Conservation (phyloP, 2,113 vertebrate genomes). For the Ceratotherium simum region DNA sequence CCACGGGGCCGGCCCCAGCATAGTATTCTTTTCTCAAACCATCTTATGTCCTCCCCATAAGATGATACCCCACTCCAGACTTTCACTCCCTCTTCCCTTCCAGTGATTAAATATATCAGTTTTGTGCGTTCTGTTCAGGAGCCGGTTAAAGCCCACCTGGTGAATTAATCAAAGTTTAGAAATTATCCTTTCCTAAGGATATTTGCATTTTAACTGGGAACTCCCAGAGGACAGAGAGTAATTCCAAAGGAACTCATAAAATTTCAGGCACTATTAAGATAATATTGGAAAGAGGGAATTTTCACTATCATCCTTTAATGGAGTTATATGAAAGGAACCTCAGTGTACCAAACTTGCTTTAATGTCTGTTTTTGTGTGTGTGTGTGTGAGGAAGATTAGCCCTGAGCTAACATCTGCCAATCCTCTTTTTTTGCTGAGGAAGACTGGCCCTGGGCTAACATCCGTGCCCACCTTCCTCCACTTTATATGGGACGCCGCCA, state of each 20-base stretch:
- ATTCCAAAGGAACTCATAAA: constrained; percentile 49
- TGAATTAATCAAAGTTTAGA: constrained; percentile 23
- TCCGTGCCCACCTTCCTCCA: too few species aligned
- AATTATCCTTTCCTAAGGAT: background rate
- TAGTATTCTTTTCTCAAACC: background rate
- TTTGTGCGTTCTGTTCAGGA: constrained; percentile 3
- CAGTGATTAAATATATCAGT: background rate
- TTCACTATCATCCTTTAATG: constrained; percentile 39
- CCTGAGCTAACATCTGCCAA: too few species aligned
- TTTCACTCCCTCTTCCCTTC: background rate
- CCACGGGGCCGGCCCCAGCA: background rate
- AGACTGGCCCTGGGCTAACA: too few species aligned
- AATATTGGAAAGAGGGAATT: constrained; percentile 30
- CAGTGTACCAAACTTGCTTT: background rate
- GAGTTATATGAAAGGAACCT: background rate
- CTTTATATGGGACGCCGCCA: too few species aligned
- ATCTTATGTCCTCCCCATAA: background rate
- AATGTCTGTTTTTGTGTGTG: background rate
- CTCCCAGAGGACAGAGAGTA: constrained; percentile 23
- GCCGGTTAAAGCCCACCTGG: background rate
- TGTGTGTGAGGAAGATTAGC: too few species aligned
- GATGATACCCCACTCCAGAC: background rate
- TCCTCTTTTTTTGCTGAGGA: too few species aligned
- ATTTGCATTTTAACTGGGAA: constrained; percentile 52
- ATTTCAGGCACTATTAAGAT: background rate